These are phyloP conservation scores for Trichonephila inaurata DNA, from an alignment of 1,140 invertebrate genomes.

Conservation along the genomic window DNA sequence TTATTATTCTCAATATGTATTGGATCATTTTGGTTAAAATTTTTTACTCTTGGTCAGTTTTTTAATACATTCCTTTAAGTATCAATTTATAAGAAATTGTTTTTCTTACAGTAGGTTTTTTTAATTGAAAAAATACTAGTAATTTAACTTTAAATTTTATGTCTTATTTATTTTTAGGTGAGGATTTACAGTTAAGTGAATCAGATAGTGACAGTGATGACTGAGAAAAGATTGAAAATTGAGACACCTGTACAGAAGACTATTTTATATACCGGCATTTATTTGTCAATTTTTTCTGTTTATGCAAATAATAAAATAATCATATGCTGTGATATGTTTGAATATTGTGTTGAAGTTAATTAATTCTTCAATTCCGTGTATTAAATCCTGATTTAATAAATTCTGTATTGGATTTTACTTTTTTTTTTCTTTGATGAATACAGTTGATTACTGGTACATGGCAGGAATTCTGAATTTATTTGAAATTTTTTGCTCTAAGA, in stretches of 20 bases:
- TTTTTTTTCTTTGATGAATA: neutral
- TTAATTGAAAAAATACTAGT: too few species aligned
- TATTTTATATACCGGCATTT: slow-evolving; percentile 61
- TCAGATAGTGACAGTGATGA: slow-evolving; percentile 85
- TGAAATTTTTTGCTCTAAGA: too few species aligned
- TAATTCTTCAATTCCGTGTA: slow-evolving; percentile 55
- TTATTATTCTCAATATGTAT: too few species aligned
- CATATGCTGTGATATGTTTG: slow-evolving; percentile 71
- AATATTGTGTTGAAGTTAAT: slow-evolving; percentile 41
- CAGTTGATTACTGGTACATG: neutral
- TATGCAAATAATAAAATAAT: neutral
- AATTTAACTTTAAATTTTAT: too few species aligned
- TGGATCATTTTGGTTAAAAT: too few species aligned
- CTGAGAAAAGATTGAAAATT: neutral
- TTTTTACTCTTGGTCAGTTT: too few species aligned
- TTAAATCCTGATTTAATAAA: slow-evolving; percentile 47
- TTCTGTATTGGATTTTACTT: slow-evolving; percentile 42
- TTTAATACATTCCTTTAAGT: too few species aligned
- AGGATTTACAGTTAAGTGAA: slow-evolving; percentile 89
- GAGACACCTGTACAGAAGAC: neutral
- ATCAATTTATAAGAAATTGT: too few species aligned
- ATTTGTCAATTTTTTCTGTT: slow-evolving; percentile 39
- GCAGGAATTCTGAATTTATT: too few species aligned
- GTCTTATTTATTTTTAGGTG: slow-evolving; percentile 81
- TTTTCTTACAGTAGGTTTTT: too few species aligned